Conservation (phyloP, 2,113 vertebrate species). For the Arizona elegans region DNA sequence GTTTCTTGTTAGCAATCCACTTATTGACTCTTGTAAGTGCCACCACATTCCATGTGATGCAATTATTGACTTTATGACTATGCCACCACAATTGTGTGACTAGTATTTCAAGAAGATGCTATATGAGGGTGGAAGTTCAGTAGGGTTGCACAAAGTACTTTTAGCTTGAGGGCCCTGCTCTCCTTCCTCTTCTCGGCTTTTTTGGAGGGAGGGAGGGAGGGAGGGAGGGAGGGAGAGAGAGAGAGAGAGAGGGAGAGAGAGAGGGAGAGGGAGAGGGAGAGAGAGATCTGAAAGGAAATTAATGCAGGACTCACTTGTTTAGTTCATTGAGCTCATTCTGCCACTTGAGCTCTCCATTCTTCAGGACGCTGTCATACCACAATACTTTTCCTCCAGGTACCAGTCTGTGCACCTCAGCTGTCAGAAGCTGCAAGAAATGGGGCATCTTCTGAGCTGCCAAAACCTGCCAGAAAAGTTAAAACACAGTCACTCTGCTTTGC, state of each 20-base stretch:
- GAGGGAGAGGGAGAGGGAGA: not conserved
- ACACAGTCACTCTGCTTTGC: not conserved
- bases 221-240: not conserved
- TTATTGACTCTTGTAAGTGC: not conserved
- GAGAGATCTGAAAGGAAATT: not conserved
- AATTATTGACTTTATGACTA: not conserved
- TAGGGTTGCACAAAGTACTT: not conserved
- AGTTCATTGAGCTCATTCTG: conserved; percentile 87
- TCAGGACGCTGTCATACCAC: conserved; percentile 91
- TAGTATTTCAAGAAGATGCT: not conserved
- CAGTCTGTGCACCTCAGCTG: conserved; percentile 69
- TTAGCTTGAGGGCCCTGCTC: not conserved
- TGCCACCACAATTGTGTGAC: not conserved
- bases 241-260: not conserved
- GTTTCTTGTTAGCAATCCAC: not conserved
- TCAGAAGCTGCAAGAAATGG: conserved; percentile 82
- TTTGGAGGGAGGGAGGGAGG: not conserved
- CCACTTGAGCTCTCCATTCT: conserved; percentile 78
- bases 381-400: conserved; percentile 81
- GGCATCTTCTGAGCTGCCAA: conserved; percentile 71
- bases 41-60: not conserved
- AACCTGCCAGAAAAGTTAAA: conserved; percentile 57
- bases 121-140: not conserved
- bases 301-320: conserved; percentile 73
- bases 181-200: not conserved